Evolutionary conservation across 2,797 vertebrate genomes (phyloP).

Genomic region (Morus bassanus): DNA sequence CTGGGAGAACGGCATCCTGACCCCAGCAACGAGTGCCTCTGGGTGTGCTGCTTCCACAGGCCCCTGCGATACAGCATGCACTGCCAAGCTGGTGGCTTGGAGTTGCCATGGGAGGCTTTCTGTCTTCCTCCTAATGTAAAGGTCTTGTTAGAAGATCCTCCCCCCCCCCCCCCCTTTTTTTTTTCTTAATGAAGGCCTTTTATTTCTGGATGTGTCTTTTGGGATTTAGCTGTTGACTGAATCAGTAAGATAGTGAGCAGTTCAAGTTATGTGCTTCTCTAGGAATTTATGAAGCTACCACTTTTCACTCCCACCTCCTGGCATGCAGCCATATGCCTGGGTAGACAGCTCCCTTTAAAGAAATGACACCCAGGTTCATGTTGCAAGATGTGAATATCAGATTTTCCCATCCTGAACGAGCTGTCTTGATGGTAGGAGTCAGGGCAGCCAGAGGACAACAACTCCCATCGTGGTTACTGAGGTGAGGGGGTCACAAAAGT

Average conservation of each 20-base stretch:
- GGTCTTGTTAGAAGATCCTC: not conserved
- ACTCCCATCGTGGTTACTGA: not conserved
- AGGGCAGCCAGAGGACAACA: not conserved
- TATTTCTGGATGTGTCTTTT: not conserved
- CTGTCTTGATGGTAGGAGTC: not conserved
- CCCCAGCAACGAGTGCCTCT: not conserved
- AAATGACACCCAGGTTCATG: not conserved
- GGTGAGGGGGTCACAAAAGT: not conserved
- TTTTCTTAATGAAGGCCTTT: not conserved
- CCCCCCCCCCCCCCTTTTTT: too few relatives aligned
- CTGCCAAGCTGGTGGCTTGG: not conserved
- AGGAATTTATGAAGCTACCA: not conserved
- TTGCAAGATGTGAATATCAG: not conserved
- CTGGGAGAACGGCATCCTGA: not conserved
- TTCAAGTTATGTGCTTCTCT: not conserved
- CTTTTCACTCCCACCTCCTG: not conserved
- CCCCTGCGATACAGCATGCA: accelerated
- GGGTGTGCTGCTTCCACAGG: not conserved
- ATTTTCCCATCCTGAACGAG: not conserved
- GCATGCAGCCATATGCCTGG: not conserved
- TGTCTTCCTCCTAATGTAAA: not conserved
- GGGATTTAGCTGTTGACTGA: not conserved
- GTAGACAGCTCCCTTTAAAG: not conserved
- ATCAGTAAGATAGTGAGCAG: not conserved
- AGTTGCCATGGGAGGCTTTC: not conserved